Conservation (phyloP, 92 coral and sea anemone genomes). For the Palythoa grandiflora region DNA sequence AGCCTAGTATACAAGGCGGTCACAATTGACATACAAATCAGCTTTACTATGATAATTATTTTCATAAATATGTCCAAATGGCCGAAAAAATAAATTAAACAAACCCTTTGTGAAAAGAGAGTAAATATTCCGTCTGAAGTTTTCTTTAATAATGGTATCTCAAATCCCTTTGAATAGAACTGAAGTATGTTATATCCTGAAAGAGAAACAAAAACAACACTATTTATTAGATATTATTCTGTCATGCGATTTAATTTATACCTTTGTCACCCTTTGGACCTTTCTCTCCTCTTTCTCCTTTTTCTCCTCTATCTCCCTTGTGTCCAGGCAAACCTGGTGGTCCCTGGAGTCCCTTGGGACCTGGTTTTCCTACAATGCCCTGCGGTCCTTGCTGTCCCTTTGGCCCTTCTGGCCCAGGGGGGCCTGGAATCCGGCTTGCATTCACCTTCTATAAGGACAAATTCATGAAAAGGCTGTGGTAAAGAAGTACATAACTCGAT, state of each 20-base stretch:
- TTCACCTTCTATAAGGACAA: constrained; percentile 5
- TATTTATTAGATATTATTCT: background rate
- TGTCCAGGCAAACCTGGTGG: background rate
- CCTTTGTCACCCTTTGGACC: constrained; percentile 47
- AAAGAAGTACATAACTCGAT: background rate
- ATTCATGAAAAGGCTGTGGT: background rate
- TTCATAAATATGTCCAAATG: no score
- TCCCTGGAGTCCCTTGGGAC: constrained; percentile 17
- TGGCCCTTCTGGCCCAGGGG: constrained; percentile 27
- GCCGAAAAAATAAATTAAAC: no score
- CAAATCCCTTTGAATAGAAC: background rate
- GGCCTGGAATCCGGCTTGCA: background rate
- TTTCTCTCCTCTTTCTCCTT: constrained; percentile 27
- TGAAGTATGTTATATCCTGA: background rate
- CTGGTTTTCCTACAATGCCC: constrained; percentile 11
- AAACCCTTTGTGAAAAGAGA: no score
- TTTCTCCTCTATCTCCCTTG: constrained; percentile 21
- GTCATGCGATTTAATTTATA: background rate
- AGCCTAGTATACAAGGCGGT: no score
- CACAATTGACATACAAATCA: no score
- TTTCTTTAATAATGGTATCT: no score
- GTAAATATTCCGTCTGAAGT: no score
- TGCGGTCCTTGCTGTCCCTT: constrained; percentile 35
- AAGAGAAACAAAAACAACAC: background rate
- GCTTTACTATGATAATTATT: no score